phyloP scores from a whole-genome alignment of 2,797 vertebrate genomes.

The Tiaroga cobitis region DNA sequence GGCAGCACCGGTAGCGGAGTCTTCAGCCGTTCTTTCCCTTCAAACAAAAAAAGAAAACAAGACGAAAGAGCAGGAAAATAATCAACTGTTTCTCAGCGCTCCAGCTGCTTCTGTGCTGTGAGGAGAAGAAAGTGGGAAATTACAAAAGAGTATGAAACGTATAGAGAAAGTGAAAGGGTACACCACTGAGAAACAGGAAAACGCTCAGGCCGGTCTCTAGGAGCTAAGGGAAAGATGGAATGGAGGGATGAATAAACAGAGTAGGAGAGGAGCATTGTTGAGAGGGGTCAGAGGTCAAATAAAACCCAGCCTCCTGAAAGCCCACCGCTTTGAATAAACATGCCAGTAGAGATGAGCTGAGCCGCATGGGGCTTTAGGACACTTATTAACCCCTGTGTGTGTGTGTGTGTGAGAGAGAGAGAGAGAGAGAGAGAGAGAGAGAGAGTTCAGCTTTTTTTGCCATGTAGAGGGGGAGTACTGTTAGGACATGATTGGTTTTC shows the following conservation, averaged over 20 bases:
- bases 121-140: not conserved
- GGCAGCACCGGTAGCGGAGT: conserved; percentile 63
- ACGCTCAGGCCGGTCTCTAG: not conserved
- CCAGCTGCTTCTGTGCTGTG: conserved; percentile 6
- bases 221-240: conserved; percentile 49
- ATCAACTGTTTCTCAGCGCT: conserved; percentile 29
- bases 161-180: conserved; percentile 13
- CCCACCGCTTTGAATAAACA: conserved; percentile 49
- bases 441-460: not conserved
- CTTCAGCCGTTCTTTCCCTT: conserved; percentile 73
- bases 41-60: conserved; percentile 57
- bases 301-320: conserved; percentile 37
- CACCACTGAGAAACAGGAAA: conserved; percentile 6
- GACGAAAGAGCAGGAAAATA: conserved; percentile 20
- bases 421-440: not conserved
- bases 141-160: not conserved
- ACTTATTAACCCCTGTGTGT: conserved; percentile 53
- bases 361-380: conserved; percentile 23
- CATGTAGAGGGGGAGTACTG: conserved; percentile 1
- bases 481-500: conserved; percentile 27
- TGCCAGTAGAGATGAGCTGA: conserved; percentile 19
- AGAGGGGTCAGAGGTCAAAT: conserved; percentile 43
- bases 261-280: conserved; percentile 43
- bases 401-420: not conserved
- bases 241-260: conserved; percentile 44